Conservation (phyloP, 2,888 invertebrate genomes). For the Criorhina ranunculi region DNA sequence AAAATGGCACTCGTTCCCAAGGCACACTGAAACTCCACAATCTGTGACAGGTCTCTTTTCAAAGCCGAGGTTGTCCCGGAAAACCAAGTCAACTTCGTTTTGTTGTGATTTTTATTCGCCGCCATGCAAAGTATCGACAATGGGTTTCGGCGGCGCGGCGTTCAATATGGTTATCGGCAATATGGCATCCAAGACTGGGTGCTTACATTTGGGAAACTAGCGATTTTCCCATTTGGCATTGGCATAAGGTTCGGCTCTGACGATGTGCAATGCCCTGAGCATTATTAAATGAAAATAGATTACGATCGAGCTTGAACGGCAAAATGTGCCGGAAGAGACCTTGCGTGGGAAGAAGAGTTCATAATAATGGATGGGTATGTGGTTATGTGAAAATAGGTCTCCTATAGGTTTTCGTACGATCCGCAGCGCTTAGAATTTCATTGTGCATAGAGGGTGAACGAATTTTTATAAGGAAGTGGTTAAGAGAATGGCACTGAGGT, state of each 20-base stretch:
- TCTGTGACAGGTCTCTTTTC: conserved; percentile 55
- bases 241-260: conserved; percentile 36
- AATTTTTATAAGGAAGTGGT: conserved; percentile 47
- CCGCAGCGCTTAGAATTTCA: conserved; percentile 44
- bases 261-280: conserved; percentile 26
- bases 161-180: conserved; percentile 53
- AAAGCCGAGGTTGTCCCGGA: conserved; percentile 59
- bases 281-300: conserved; percentile 52
- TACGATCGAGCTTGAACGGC: conserved; percentile 43
- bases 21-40: conserved; percentile 4
- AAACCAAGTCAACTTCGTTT: conserved; percentile 37
- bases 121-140: conserved; percentile 37
- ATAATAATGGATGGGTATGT: conserved; percentile 58
- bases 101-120: not conserved
- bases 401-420: conserved; percentile 26
- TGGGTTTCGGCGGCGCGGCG: not conserved
- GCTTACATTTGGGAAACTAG: conserved; percentile 38
- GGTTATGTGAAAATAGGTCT: conserved; percentile 54
- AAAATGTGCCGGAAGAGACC: conserved; percentile 72
- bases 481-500: conserved; percentile 50
- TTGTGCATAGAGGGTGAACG: conserved; percentile 51
- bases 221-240: conserved; percentile 49
- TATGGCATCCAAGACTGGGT: conserved; percentile 17
- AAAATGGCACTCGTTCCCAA: conserved; percentile 8
- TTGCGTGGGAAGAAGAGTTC: conserved; percentile 73